A percentile compares a stretch with the other conserved stretches of the same genome.
Conservation (phyloP, 2,888 invertebrate species). For the Clistopyga incitator region DNA sequence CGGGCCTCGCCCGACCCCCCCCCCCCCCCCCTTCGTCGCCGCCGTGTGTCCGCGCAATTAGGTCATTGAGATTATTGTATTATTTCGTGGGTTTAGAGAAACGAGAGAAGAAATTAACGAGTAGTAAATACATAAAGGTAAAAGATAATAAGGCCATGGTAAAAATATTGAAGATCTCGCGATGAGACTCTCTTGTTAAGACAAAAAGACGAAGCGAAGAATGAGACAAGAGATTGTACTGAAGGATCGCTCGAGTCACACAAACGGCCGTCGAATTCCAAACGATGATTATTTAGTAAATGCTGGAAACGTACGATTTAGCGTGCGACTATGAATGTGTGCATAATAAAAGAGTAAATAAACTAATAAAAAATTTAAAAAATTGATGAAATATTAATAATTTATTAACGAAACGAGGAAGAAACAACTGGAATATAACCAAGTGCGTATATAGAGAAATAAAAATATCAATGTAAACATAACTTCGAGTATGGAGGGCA, state of each 20-base stretch:
- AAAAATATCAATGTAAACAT: slow-evolving; percentile 61
- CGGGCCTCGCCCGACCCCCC: slow-evolving; percentile 37
- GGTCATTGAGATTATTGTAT: slow-evolving; percentile 57
- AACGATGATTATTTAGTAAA: slow-evolving; percentile 57
- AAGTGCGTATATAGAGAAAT: slow-evolving; percentile 57
- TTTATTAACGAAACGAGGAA: slow-evolving; percentile 32
- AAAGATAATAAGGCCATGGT: slow-evolving; percentile 35
- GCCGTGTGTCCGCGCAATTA: slow-evolving; percentile 58
- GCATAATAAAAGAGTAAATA: slow-evolving; percentile 54
- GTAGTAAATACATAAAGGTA: slow-evolving; percentile 10
- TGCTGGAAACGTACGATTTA: slow-evolving; percentile 58
- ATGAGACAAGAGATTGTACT: slow-evolving; percentile 38
- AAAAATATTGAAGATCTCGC: slow-evolving; percentile 51
- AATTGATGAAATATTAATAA: slow-evolving; percentile 44
- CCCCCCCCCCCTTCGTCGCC: too few species aligned
- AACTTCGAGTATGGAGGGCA: slow-evolving; percentile 61
- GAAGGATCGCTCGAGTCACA: slow-evolving; percentile 47
- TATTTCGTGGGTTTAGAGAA: slow-evolving; percentile 51
- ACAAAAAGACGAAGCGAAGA: background rate
- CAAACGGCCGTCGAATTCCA: slow-evolving; percentile 53
- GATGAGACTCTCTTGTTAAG: too few species aligned
- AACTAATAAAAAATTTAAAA: slow-evolving; percentile 47
- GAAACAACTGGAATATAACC: slow-evolving; percentile 59
- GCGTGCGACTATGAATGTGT: slow-evolving; percentile 63
- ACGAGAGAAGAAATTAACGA: slow-evolving; percentile 22